Percentiles rank a stretch among this genome's conserved stretches.
phyloP scores from a whole-genome alignment of 2,888 invertebrate genomes.

The Euplagia quadripunctaria region DNA sequence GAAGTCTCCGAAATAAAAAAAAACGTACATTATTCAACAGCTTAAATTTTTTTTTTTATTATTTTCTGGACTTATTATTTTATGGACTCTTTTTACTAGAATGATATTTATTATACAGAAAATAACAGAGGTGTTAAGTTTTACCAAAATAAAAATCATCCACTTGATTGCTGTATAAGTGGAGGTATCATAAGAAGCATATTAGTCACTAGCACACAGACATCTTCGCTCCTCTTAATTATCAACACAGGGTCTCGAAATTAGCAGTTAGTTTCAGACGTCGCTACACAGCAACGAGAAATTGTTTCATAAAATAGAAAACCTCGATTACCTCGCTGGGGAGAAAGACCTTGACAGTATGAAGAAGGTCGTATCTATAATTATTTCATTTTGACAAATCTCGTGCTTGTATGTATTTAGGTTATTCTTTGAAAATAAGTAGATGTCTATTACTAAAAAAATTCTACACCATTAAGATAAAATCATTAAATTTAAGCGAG shows the following conservation, averaged over 20 bases:
- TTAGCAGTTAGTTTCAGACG: background rate
- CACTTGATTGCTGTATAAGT: background rate
- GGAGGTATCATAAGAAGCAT: background rate
- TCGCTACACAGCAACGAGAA: background rate
- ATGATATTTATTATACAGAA: too few species aligned
- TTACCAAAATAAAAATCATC: too few species aligned
- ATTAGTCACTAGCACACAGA: background rate
- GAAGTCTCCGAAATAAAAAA: too few species aligned
- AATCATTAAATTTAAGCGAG: too few species aligned
- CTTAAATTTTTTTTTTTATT: too few species aligned
- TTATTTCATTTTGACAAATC: background rate
- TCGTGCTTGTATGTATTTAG: background rate
- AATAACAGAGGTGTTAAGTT: too few species aligned
- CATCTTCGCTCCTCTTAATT: background rate
- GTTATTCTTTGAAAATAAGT: too few species aligned
- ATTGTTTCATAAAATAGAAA: background rate
- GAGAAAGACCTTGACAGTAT: background rate
- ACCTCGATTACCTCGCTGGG: background rate
- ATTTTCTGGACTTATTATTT: too few species aligned
- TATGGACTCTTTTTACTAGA: too few species aligned
- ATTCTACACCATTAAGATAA: too few species aligned
- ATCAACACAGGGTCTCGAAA: background rate
- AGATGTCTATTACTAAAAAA: too few species aligned
- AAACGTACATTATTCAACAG: too few species aligned
- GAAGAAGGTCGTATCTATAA: background rate